Conservation (phyloP, 2,113 vertebrate species). For the Ailurus styani region DNA sequence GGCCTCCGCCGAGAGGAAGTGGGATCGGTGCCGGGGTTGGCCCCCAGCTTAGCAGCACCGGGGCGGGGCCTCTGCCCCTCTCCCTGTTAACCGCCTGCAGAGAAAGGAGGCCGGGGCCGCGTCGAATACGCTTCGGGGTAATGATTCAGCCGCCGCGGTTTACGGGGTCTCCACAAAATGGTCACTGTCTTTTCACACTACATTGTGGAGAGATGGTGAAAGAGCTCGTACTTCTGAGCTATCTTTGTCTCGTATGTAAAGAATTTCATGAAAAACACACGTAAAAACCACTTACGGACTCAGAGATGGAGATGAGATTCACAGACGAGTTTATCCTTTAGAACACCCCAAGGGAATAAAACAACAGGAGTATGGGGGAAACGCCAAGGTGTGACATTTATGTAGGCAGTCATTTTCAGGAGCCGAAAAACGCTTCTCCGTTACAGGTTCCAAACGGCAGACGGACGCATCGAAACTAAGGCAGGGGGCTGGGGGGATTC, state of each 20-base stretch:
- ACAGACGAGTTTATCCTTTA: neutral
- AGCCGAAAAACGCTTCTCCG: neutral
- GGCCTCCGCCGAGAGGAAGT: neutral
- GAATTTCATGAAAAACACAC: neutral
- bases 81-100: neutral
- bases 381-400: neutral
- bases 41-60: neutral
- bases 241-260: neutral
- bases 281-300: neutral
- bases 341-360: neutral
- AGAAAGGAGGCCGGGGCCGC: neutral
- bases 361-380: neutral
- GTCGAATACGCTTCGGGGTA: neutral
- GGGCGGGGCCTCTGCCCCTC: neutral
- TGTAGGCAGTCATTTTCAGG: slow-evolving; percentile 17
- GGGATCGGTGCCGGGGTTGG: neutral
- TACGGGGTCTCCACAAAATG: neutral
- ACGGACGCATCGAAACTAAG: neutral
- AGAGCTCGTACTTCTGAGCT: neutral
- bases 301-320: neutral
- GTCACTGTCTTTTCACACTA: neutral
- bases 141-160: neutral
- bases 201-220: neutral
- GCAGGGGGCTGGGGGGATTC: neutral
- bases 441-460: neutral